Conservation (phyloP, 2,797 vertebrate genomes). For the Ctenosaura bakeri region DNA sequence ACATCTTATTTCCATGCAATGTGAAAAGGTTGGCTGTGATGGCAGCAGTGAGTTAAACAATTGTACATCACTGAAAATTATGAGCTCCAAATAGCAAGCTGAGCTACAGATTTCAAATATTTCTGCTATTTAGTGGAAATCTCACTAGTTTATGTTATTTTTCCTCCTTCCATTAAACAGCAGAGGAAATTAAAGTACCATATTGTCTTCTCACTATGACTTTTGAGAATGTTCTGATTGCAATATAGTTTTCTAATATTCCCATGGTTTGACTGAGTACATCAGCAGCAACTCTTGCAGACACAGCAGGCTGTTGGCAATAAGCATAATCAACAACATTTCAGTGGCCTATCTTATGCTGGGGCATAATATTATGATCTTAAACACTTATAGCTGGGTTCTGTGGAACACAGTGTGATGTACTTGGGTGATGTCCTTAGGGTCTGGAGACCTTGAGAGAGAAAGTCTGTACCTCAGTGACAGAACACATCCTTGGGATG, state of each 20-base stretch:
- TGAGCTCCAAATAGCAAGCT: neutral
- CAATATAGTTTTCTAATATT: neutral
- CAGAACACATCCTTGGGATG: neutral
- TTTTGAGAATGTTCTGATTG: neutral
- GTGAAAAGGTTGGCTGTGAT: neutral
- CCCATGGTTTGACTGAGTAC: neutral
- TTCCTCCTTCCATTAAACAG: neutral
- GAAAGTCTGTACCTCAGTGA: neutral
- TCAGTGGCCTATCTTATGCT: neutral
- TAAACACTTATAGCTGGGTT: neutral
- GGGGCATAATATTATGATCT: neutral
- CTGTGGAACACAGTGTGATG: neutral
- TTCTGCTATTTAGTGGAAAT: neutral
- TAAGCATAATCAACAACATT: neutral
- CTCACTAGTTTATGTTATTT: neutral
- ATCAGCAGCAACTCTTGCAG: neutral
- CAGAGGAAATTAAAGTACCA: constrained; percentile 6
- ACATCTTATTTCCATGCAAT: neutral
- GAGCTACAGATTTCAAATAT: constrained; percentile 32
- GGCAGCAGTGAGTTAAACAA: neutral
- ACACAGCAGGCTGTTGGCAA: neutral
- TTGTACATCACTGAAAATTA: neutral
- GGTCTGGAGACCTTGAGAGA: neutral
- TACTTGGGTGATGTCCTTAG: neutral
- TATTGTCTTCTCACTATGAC: neutral